phyloP scores from a whole-genome alignment of 2,797 vertebrate genomes.

The Darevskia mixta region DNA sequence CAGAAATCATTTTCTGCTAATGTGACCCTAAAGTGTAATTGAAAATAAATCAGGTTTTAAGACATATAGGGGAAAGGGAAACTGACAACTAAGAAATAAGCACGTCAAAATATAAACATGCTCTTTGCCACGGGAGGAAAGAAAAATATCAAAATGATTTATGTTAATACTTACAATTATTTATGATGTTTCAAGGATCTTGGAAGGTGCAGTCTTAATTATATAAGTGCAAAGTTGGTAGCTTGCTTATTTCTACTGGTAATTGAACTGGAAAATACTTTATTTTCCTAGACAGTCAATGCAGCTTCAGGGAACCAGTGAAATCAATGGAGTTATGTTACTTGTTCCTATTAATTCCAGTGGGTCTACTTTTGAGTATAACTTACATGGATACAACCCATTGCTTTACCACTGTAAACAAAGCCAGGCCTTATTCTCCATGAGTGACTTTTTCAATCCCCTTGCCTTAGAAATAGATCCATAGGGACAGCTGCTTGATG shows the following conservation, averaged over 20 bases:
- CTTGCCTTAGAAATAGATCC: neutral
- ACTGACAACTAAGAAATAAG: constrained; percentile 51
- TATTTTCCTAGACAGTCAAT: constrained; percentile 29
- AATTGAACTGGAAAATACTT: constrained; percentile 29
- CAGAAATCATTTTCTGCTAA: constrained; percentile 65
- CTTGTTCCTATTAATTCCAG: too few species aligned
- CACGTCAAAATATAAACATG: constrained; percentile 13
- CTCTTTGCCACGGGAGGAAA: neutral
- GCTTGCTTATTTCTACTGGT: neutral
- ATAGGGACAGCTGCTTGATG: neutral
- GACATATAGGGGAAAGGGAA: constrained; percentile 42
- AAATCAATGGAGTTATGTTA: too few species aligned
- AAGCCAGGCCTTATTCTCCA: neutral
- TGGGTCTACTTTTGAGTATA: too few species aligned
- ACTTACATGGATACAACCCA: too few species aligned
- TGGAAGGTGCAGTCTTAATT: constrained; percentile 18
- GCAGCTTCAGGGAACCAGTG: constrained; percentile 17
- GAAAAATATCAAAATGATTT: constrained; percentile 51
- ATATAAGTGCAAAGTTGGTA: neutral
- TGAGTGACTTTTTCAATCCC: neutral
- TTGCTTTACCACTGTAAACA: neutral
- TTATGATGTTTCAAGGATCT: constrained; percentile 22
- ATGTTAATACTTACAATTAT: constrained; percentile 37
- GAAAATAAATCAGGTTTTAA: constrained; percentile 63
- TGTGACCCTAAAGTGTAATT: constrained; percentile 57